These are phyloP conservation scores for Caenorhabditis japonica DNA, from an alignment of 2,888 invertebrate species.

Conservation along the genomic window DNA sequence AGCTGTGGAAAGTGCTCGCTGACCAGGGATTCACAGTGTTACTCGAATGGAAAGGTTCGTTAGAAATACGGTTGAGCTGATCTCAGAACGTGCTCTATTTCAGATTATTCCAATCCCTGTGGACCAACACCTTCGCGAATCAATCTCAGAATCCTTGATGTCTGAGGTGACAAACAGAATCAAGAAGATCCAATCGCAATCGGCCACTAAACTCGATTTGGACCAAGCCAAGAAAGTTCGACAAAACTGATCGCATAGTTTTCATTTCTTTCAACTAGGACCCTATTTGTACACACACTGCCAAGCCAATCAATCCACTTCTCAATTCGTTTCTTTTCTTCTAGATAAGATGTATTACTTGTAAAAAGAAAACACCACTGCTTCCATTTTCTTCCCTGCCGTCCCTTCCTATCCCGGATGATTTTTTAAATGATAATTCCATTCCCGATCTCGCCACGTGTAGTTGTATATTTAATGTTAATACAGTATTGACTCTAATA, in stretches of 20 bases:
- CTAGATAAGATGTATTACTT: constrained; percentile 39
- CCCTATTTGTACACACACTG: constrained; percentile 41
- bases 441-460: constrained; percentile 36
- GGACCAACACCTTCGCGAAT: constrained; percentile 50
- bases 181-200: constrained; percentile 29
- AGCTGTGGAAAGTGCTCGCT: constrained; percentile 69
- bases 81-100: neutral
- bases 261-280: constrained; percentile 6
- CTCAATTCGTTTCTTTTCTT: constrained; percentile 3
- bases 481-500: no score
- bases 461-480: constrained; percentile 26
- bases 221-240: constrained; percentile 35
- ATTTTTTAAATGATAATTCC: constrained; percentile 11
- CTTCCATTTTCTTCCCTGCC: neutral
- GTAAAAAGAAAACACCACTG: constrained; percentile 26
- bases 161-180: constrained; percentile 54
- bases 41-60: constrained; percentile 58
- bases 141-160: constrained; percentile 61
- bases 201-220: constrained; percentile 20
- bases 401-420: neutral
- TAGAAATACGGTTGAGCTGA: neutral
- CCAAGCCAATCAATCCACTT: no score
- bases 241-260: constrained; percentile 20
- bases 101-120: constrained; percentile 52
- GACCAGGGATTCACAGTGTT: constrained; percentile 54